Evolutionary conservation across 2,113 vertebrate species (phyloP).

Genomic region (Seriola rivoliana): DNA sequence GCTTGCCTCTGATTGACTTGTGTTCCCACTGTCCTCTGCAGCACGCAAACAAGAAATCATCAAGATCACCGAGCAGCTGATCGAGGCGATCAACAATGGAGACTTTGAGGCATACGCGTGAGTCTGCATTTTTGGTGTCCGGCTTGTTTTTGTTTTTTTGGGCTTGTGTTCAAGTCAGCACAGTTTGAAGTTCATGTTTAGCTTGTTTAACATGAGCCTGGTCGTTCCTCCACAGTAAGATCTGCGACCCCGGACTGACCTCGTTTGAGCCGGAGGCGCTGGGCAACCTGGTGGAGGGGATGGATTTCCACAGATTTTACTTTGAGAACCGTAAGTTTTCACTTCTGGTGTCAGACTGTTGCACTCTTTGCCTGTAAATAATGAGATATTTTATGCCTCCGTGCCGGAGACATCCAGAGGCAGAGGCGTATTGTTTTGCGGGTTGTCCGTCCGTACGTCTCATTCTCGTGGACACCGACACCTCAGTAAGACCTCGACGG

Average conservation of each 20-base stretch:
- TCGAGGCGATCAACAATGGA: slow-evolving; percentile 93
- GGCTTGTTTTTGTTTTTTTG: too few relatives aligned
- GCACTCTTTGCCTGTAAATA: too few relatives aligned
- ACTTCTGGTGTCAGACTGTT: too few relatives aligned
- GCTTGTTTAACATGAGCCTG: background rate
- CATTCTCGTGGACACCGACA: too few relatives aligned
- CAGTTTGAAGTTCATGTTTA: background rate
- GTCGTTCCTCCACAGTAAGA: slow-evolving; percentile 85
- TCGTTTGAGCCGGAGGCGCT: slow-evolving; percentile 97
- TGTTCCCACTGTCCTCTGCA: slow-evolving; percentile 41
- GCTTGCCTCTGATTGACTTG: background rate
- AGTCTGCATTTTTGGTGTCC: slow-evolving; percentile 67
- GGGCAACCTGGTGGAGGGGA: slow-evolving; percentile 96
- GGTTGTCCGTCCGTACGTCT: too few relatives aligned
- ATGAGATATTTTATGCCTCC: too few relatives aligned
- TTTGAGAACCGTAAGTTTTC: slow-evolving; percentile 93
- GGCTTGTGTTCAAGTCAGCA: fast-evolving
- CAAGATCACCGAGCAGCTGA: slow-evolving; percentile 93
- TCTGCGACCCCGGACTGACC: slow-evolving; percentile 96
- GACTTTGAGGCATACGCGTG: slow-evolving; percentile 95
- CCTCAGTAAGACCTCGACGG: too few relatives aligned
- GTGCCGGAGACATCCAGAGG: too few relatives aligned
- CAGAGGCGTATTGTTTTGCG: too few relatives aligned
- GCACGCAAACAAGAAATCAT: slow-evolving; percentile 84
- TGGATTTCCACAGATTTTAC: slow-evolving; percentile 99